A percentile compares a stretch with the other conserved stretches of the same genome.
phyloP scores from a whole-genome alignment of 2,888 invertebrate genomes.

The Agrenia bidenticulata region DNA sequence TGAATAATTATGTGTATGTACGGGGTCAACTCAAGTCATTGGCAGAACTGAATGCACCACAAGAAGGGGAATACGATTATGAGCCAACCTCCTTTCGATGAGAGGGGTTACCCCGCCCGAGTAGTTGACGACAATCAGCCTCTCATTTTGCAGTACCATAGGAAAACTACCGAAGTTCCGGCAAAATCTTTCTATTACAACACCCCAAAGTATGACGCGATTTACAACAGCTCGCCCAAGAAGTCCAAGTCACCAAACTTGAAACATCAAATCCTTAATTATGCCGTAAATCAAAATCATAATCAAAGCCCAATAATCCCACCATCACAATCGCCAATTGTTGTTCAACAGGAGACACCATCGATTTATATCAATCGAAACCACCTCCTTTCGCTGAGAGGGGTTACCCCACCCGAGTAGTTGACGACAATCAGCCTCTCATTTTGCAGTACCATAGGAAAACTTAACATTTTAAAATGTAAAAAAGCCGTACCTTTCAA shows the following conservation, averaged over 20 bases:
- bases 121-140: slow-evolving; percentile 43
- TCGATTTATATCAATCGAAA: slow-evolving; percentile 12
- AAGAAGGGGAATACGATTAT: slow-evolving; percentile 37
- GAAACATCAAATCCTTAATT: slow-evolving; percentile 4
- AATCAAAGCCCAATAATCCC: slow-evolving; percentile 10
- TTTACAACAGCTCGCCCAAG: slow-evolving; percentile 42
- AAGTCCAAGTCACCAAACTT: slow-evolving; percentile 13
- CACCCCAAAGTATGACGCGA: slow-evolving; percentile 48
- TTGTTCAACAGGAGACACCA: slow-evolving; percentile 18
- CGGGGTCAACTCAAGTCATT: slow-evolving; percentile 51
- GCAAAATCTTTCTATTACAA: slow-evolving; percentile 46
- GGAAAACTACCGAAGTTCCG: slow-evolving; percentile 44
- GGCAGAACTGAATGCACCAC: slow-evolving; percentile 48
- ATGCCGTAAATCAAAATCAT: not conserved
- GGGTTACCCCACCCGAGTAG: slow-evolving; percentile 50
- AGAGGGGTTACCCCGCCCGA: slow-evolving; percentile 50
- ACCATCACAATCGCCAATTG: slow-evolving; percentile 25
- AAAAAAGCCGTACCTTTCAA: too few species aligned
- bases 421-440: slow-evolving; percentile 40
- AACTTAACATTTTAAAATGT: too few species aligned
- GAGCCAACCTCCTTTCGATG: slow-evolving; percentile 49
- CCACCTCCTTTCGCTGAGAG: slow-evolving; percentile 45
- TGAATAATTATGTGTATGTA: slow-evolving; percentile 49
- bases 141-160: slow-evolving; percentile 29
- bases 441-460: slow-evolving; percentile 38